A percentile compares a stretch with the other conserved stretches of the same genome.
Evolutionary conservation across 2,888 invertebrate genomes (phyloP).

Genomic region (Alsophila aescularia): DNA sequence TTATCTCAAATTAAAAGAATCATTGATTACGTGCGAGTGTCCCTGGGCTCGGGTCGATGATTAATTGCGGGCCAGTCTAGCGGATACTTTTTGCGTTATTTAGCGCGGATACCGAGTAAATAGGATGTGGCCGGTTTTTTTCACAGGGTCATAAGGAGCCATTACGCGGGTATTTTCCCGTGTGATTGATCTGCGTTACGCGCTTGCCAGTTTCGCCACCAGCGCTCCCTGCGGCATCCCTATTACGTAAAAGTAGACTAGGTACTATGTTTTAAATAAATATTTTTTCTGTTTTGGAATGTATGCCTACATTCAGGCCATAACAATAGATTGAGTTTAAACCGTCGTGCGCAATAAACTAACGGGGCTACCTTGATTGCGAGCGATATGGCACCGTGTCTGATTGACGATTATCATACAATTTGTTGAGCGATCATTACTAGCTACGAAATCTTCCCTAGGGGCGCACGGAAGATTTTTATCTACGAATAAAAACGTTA

Average conservation of each 20-base stretch:
- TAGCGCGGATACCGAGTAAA: constrained; percentile 64
- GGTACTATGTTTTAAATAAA: constrained; percentile 18
- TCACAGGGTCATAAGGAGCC: constrained; percentile 64
- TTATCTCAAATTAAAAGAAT: constrained; percentile 61
- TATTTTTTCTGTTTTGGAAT: constrained; percentile 5
- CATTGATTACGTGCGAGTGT: constrained; percentile 56
- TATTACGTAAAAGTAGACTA: constrained; percentile 30
- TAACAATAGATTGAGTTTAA: constrained; percentile 17
- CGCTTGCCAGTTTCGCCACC: constrained; percentile 31
- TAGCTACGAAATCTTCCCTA: constrained; percentile 16
- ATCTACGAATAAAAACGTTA: constrained; percentile 1
- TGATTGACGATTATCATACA: constrained; percentile 34
- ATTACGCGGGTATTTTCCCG: constrained; percentile 72
- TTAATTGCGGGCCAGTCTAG: constrained; percentile 61
- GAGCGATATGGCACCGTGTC: constrained; percentile 30
- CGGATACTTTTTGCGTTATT: constrained; percentile 74
- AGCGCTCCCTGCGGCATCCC: constrained; percentile 30
- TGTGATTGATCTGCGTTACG: constrained; percentile 69
- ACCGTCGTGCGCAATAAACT: constrained; percentile 15
- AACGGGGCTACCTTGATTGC: constrained; percentile 27
- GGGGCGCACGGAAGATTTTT: constrained; percentile 1
- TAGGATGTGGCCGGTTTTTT: constrained; percentile 58
- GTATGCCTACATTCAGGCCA: background rate
- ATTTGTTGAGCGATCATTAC: constrained; percentile 26
- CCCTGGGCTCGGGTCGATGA: constrained; percentile 54